phyloP scores from a whole-genome alignment of 2,797 vertebrate species.

The Phalloptychus januarius region DNA sequence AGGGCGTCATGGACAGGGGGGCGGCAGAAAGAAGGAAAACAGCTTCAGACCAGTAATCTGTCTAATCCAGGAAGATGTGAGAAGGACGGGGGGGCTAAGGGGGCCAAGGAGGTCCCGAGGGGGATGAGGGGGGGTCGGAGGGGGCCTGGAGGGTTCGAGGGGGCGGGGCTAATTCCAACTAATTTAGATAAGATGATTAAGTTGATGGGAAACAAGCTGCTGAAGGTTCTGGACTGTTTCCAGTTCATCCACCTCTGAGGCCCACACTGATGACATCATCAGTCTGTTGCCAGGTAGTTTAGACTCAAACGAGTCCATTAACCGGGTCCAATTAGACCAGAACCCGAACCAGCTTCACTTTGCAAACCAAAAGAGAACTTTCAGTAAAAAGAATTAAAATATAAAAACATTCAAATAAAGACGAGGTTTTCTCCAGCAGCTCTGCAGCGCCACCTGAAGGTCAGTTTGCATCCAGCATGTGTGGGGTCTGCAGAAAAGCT shows the following conservation, averaged over 20 bases:
- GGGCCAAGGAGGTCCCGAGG: too few species aligned
- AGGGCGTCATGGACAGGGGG: too few species aligned
- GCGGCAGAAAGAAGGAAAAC: slow-evolving; percentile 51
- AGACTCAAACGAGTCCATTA: background rate
- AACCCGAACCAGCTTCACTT: background rate
- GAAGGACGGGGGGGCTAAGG: slow-evolving; percentile 56
- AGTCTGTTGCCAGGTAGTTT: background rate
- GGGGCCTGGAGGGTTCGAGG: too few species aligned
- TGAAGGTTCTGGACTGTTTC: slow-evolving; percentile 23
- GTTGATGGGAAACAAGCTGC: slow-evolving; percentile 68
- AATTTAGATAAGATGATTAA: slow-evolving; percentile 78
- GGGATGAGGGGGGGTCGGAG: too few species aligned
- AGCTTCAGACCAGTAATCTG: slow-evolving; percentile 78
- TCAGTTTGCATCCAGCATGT: background rate
- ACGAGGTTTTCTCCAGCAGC: too few species aligned
- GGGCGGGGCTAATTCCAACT: slow-evolving; percentile 71
- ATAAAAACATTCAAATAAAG: background rate
- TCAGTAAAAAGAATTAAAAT: background rate
- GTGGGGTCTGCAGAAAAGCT: background rate
- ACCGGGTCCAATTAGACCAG: background rate
- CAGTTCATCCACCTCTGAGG: slow-evolving; percentile 39
- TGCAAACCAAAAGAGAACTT: background rate
- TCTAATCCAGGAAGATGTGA: slow-evolving; percentile 78
- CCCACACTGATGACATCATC: background rate
- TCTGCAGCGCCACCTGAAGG: background rate